phyloP scores from a whole-genome alignment of 2,113 vertebrate genomes.

The Callorhinus ursinus region DNA sequence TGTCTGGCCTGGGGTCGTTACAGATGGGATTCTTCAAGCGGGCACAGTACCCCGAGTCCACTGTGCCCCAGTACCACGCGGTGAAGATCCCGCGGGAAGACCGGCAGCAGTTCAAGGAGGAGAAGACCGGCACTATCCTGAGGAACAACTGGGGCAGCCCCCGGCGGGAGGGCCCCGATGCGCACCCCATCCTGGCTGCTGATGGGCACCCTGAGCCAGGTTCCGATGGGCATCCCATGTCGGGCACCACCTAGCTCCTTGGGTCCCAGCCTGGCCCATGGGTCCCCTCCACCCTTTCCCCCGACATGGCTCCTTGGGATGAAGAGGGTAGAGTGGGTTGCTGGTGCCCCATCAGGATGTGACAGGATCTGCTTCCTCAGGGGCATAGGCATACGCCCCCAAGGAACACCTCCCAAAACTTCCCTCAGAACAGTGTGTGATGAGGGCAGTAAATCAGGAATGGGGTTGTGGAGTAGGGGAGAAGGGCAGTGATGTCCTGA shows the following conservation, averaged over 20 bases:
- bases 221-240: not conserved
- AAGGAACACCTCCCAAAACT: not conserved
- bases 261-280: not conserved
- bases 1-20: not conserved
- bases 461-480: not conserved
- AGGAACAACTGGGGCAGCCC: constrained; percentile 92
- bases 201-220: constrained; percentile 65
- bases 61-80: constrained; percentile 93
- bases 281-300: not conserved
- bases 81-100: constrained; percentile 94
- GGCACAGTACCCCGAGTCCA: constrained; percentile 87
- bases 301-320: not conserved
- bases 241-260: constrained; percentile 45
- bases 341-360: not conserved
- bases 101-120: constrained; percentile 90
- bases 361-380: constrained; percentile 37
- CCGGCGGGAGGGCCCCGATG: constrained; percentile 80
- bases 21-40: constrained; percentile 96
- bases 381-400: not conserved
- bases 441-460: not conserved
- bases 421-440: constrained; percentile 40
- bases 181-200: constrained; percentile 65
- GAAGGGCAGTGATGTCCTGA: not conserved
- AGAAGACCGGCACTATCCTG: constrained; percentile 89
- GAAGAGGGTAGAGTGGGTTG: not conserved